Conservation (phyloP, 2,113 vertebrate species). For the Nibea coibor region DNA sequence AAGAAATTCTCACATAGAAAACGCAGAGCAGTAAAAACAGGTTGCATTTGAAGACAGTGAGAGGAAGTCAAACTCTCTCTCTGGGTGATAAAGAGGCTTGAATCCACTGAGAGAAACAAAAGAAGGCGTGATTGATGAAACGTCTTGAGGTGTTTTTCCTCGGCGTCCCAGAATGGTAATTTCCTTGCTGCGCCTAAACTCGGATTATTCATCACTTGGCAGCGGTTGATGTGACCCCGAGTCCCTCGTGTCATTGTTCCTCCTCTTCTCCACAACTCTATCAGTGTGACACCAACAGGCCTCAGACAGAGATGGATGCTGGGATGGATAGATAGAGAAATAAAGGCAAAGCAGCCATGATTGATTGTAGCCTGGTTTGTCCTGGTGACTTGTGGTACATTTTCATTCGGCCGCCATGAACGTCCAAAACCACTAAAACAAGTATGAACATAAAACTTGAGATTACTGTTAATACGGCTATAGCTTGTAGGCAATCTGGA, state of each 20-base stretch:
- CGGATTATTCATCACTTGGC: constrained; percentile 62
- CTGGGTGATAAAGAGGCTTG: constrained; percentile 13
- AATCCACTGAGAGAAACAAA: constrained; percentile 41
- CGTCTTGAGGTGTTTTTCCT: constrained; percentile 62
- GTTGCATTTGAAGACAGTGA: constrained; percentile 8
- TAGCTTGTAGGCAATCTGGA: background rate
- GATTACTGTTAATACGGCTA: background rate
- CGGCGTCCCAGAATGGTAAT: constrained; percentile 60
- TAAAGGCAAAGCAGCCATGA: constrained; percentile 56
- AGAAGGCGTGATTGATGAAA: constrained; percentile 71
- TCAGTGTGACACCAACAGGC: constrained; percentile 46
- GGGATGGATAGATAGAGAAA: constrained; percentile 51
- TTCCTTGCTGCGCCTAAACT: constrained; percentile 33
- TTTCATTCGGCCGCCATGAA: constrained; percentile 17
- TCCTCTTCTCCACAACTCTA: constrained; percentile 34
- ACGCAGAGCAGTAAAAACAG: background rate
- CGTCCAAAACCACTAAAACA: background rate
- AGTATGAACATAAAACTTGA: background rate
- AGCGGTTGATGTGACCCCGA: constrained; percentile 34
- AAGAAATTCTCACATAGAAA: constrained; percentile 29
- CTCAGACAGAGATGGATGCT: constrained; percentile 66
- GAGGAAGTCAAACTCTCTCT: background rate
- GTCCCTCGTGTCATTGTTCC: constrained; percentile 54
- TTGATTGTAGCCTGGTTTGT: constrained; percentile 57
- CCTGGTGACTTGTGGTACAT: background rate